These are phyloP conservation scores for Paedocypris sp. DNA, from an alignment of 2,113 vertebrate genomes.

Conservation along the genomic window DNA sequence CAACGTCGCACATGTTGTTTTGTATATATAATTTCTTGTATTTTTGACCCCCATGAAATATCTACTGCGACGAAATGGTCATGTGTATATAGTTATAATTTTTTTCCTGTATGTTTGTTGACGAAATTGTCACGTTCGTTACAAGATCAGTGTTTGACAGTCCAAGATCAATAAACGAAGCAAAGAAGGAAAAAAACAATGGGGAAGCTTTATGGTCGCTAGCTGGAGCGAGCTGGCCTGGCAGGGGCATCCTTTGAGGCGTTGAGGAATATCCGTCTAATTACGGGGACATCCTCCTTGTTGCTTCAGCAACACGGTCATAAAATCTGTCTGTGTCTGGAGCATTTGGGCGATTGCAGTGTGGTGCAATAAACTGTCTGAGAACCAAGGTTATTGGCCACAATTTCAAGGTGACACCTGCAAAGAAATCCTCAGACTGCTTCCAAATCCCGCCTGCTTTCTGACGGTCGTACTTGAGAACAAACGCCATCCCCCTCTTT, in stretches of 20 bases:
- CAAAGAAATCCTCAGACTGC: slow-evolving; percentile 50
- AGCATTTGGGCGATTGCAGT: slow-evolving; percentile 75
- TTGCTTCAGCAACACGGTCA: slow-evolving; percentile 75
- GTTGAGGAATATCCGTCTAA: slow-evolving; percentile 86
- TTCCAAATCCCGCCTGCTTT: background rate
- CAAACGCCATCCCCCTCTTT: background rate
- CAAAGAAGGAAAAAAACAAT: slow-evolving; percentile 42
- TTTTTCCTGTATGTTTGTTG: slow-evolving; percentile 57
- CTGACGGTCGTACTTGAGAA: too few species aligned
- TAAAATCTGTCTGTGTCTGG: slow-evolving; percentile 79
- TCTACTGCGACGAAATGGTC: too few species aligned
- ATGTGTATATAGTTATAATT: slow-evolving; percentile 59
- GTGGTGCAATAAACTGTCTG: slow-evolving; percentile 74
- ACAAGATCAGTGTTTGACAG: slow-evolving; percentile 66
- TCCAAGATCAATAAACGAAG: slow-evolving; percentile 52
- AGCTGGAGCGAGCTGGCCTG: slow-evolving; percentile 67
- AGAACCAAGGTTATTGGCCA: slow-evolving; percentile 68
- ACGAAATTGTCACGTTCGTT: slow-evolving; percentile 51
- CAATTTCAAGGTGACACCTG: slow-evolving; percentile 67
- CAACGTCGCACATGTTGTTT: too few species aligned
- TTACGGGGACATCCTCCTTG: slow-evolving; percentile 83
- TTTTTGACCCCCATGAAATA: too few species aligned
- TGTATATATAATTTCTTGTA: too few species aligned
- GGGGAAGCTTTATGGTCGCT: slow-evolving; percentile 63
- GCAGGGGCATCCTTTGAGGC: slow-evolving; percentile 68